Conservation (phyloP, 2,888 invertebrate genomes). For the Furcula furcula region DNA sequence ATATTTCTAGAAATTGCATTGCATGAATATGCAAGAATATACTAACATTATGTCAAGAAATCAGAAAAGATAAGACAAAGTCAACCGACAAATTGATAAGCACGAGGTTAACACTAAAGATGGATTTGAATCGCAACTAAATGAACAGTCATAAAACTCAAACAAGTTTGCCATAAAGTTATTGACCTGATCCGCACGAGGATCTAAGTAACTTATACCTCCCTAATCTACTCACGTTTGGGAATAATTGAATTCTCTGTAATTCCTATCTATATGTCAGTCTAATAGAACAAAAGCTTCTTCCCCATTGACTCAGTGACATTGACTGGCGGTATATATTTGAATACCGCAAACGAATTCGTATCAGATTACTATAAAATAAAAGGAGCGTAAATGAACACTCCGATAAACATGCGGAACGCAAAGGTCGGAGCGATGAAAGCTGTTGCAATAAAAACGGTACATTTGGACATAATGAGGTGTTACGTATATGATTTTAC, state of each 20-base stretch:
- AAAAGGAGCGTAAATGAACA: constrained; percentile 63
- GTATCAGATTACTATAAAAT: constrained; percentile 57
- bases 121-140: constrained; percentile 30
- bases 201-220: no score
- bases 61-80: constrained; percentile 28
- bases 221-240: no score
- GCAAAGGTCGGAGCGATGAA: constrained; percentile 53
- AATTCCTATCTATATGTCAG: no score
- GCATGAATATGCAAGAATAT: constrained; percentile 3
- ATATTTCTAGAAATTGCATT: constrained; percentile 9
- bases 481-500: constrained; percentile 4
- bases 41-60: constrained; percentile 20
- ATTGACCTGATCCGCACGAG: no score
- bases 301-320: no score
- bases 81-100: constrained; percentile 46
- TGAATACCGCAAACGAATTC: constrained; percentile 36
- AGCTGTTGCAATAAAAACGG: constrained; percentile 28
- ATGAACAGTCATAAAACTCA: no score
- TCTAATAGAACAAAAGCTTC: no score
- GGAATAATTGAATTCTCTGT: no score
- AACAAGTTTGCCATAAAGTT: no score
- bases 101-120: constrained; percentile 20
- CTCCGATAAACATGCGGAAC: constrained; percentile 61
- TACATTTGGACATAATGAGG: constrained; percentile 13
- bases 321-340: no score